Evolutionary conservation across 1,140 invertebrate species (phyloP).

Genomic region (Anastrepha ludens): DNA sequence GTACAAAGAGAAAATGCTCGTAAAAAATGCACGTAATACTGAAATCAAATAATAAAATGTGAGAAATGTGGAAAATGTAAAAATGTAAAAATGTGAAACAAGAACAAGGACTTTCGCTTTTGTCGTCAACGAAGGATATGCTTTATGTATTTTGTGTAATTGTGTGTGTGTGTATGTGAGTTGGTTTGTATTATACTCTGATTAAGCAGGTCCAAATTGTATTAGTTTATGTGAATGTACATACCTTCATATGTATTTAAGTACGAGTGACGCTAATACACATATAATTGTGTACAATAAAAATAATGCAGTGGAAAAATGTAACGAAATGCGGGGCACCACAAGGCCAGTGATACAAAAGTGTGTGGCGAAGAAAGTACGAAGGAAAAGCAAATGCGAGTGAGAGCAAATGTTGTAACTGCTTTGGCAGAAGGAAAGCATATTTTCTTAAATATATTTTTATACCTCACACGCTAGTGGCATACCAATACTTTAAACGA

Average conservation of each 20-base stretch:
- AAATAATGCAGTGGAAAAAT: constrained; percentile 6
- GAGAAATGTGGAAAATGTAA: background rate
- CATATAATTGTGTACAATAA: constrained; percentile 20
- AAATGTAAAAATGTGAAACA: constrained; percentile 15
- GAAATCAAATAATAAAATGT: constrained; percentile 21
- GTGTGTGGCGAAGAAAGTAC: background rate
- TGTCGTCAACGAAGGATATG: background rate
- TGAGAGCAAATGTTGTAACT: too few relatives aligned
- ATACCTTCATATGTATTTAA: too few relatives aligned
- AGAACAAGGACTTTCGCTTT: constrained; percentile 33
- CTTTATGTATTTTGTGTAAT: background rate
- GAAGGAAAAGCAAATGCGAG: too few relatives aligned
- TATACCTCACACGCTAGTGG: too few relatives aligned
- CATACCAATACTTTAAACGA: too few relatives aligned
- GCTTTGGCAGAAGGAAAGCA: too few relatives aligned
- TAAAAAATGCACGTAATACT: constrained; percentile 9
- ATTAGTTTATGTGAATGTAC: background rate
- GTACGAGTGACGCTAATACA: background rate
- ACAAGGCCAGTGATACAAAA: background rate
- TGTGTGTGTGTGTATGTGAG: background rate
- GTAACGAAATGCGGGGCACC: background rate
- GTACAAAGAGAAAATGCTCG: background rate
- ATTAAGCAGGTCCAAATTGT: background rate
- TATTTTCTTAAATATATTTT: too few relatives aligned
- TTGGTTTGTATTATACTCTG: background rate